Evolutionary conservation across 2,797 vertebrate genomes (phyloP).

Genomic region (Scarus forsteni): DNA sequence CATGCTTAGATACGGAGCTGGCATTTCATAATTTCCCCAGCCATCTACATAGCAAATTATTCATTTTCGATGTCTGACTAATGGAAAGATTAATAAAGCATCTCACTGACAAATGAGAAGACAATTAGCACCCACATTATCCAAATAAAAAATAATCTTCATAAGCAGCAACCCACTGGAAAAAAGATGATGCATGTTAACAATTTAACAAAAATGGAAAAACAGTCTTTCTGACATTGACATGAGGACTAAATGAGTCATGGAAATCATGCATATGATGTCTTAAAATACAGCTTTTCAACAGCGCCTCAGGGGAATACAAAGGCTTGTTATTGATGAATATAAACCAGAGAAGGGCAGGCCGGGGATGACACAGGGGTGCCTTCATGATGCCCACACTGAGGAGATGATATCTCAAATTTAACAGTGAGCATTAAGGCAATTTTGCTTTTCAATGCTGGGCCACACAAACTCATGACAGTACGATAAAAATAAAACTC

Average conservation of each 20-base stretch:
- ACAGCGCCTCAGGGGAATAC: constrained; percentile 16
- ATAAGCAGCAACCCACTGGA: background rate
- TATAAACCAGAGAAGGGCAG: constrained; percentile 22
- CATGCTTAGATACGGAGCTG: background rate
- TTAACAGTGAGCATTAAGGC: constrained; percentile 48
- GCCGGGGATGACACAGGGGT: constrained; percentile 32
- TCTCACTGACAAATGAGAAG: background rate
- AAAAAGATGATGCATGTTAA: background rate
- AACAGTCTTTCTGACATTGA: constrained; percentile 13
- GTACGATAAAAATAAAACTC: constrained; percentile 65
- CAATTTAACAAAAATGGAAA: constrained; percentile 37
- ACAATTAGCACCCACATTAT: background rate
- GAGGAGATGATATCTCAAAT: constrained; percentile 61
- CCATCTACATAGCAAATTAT: background rate
- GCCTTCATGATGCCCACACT: constrained; percentile 46
- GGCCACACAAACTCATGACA: constrained; percentile 67
- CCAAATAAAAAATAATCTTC: background rate
- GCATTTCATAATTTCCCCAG: background rate
- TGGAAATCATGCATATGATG: constrained; percentile 45
- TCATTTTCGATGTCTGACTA: background rate
- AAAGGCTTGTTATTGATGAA: constrained; percentile 58
- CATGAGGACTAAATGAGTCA: constrained; percentile 49
- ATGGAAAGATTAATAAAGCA: background rate
- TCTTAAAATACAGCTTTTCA: constrained; percentile 41
- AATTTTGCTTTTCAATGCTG: constrained; percentile 47